Evolutionary conservation across 2,888 invertebrate genomes (phyloP).

Genomic region (Ypsolopha sequella): DNA sequence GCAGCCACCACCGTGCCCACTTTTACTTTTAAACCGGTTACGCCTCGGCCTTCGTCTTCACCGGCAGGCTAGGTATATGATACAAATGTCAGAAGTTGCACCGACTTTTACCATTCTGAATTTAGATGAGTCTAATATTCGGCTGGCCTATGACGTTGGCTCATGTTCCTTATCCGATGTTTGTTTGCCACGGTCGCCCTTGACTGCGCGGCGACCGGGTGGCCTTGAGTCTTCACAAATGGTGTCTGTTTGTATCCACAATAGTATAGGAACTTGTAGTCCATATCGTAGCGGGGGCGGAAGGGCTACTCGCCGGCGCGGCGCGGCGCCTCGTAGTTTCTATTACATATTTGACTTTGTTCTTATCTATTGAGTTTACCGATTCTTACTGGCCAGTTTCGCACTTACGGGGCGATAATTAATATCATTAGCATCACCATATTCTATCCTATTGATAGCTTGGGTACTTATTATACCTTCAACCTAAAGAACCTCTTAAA

Average conservation of each 20-base stretch:
- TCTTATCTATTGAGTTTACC: slow-evolving; percentile 1
- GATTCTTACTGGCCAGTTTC: slow-evolving; percentile 4
- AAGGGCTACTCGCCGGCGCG: not conserved
- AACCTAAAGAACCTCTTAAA: slow-evolving; percentile 13
- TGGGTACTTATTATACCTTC: slow-evolving; percentile 23
- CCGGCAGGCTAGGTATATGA: slow-evolving; percentile 19
- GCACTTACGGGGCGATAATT: slow-evolving; percentile 21
- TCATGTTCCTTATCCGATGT: not conserved
- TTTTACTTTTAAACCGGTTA: slow-evolving; percentile 66
- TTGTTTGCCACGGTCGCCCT: slow-evolving; percentile 28
- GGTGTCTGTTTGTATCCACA: slow-evolving; percentile 43
- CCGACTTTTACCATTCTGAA: not conserved
- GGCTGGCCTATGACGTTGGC: not conserved
- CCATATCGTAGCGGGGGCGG: not conserved
- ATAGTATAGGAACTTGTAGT: not conserved
- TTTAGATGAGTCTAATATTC: not conserved
- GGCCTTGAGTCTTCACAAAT: slow-evolving; percentile 58
- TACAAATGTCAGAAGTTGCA: slow-evolving; percentile 14
- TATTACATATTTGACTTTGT: too few species aligned
- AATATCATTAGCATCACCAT: slow-evolving; percentile 36
- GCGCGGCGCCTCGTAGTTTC: not conserved
- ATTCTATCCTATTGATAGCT: slow-evolving; percentile 21
- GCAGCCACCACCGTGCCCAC: slow-evolving; percentile 33
- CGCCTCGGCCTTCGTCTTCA: slow-evolving; percentile 39
- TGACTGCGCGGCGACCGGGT: slow-evolving; percentile 62